Base-by-base conservation (phyloP, 2,113 vertebrate genomes). In the Dasypus novemcinctus region DNA sequence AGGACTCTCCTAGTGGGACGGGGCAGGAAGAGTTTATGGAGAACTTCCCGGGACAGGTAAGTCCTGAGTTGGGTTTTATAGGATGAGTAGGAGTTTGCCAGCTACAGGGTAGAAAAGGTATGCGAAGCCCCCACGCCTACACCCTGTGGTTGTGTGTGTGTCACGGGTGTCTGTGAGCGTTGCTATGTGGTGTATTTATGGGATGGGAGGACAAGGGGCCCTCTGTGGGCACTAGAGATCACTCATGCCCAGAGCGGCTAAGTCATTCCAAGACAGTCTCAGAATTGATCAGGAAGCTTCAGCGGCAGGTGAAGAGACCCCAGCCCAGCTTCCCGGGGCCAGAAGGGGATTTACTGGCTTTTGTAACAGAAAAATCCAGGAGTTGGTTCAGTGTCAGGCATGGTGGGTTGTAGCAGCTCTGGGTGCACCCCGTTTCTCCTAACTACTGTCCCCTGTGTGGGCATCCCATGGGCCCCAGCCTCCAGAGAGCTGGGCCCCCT, bases 401-500 rank as follows among this genome's bases (percentile, higher is more conserved):
- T 15, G 95, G 88, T 41, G 63, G 92, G 29, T 5, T 71, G 27
- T 41, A 75, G 41, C 25, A 27, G 14, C 27, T 46, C 59, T 8
- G 33, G 69, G 46, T n/a, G 17, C 61, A 31, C 66, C 38, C 68
- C 2, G 0, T n/a, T 33, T 49, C 74, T 66, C 49, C 29, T 2
- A 33, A 46, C 59, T 15, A 31, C 31, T 52, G 61, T 33, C 18
- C 7, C 11, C 75, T 31, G 0, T 1, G 2, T 13, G 31, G 8
- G 23, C 25, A 43, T 4, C 7, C 10, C 2, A 0, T 13, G 57
- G 21, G 57, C 57, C 18, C 0, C 71, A 0, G 0, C 52, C 57
- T 59, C 7, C 0, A 21, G n/a, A 25, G 68, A 21, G 33, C 31
- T 20, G 6, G 13, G 27, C 25, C 23, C 12, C 21, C 5, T 6